Conservation (phyloP, 2,113 vertebrate genomes). For the Probosciger aterrimus region DNA sequence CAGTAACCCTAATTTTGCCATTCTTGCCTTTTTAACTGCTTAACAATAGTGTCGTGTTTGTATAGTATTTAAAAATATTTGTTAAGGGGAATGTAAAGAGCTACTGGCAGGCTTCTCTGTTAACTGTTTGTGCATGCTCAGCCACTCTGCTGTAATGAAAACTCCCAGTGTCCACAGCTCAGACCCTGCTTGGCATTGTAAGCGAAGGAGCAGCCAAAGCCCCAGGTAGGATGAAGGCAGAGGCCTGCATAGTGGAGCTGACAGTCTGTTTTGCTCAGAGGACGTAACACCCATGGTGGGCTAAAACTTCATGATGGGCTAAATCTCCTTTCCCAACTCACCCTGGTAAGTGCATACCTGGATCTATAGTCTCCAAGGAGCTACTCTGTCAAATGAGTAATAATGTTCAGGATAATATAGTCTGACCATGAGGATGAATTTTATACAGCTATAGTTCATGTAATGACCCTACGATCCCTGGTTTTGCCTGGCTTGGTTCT, state of each 20-base stretch:
- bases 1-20: conserved; percentile 55
- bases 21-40: conserved; percentile 41
- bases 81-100: not conserved
- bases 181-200: not conserved
- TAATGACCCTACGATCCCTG: not conserved
- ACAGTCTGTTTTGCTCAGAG: not conserved
- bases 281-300: rapidly evolving
- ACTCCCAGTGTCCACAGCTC: not conserved
- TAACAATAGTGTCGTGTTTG: conserved; percentile 51
- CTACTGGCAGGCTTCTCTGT: conserved; percentile 36
- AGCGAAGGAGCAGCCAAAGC: not conserved
- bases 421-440: not conserved
- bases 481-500: not conserved
- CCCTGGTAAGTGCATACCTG: not conserved
- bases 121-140: not conserved
- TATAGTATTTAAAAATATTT: conserved; percentile 39
- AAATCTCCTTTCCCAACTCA: rapidly evolving
- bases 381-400: not conserved
- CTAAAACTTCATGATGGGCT: not conserved
- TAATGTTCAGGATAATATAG: not conserved
- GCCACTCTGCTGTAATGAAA: not conserved
- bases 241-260: not conserved
- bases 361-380: not conserved
- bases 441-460: not conserved
- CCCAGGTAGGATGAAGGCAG: not conserved